Base-by-base conservation (phyloP, 2,797 vertebrate species). In the Sternotherus odoratus region DNA sequence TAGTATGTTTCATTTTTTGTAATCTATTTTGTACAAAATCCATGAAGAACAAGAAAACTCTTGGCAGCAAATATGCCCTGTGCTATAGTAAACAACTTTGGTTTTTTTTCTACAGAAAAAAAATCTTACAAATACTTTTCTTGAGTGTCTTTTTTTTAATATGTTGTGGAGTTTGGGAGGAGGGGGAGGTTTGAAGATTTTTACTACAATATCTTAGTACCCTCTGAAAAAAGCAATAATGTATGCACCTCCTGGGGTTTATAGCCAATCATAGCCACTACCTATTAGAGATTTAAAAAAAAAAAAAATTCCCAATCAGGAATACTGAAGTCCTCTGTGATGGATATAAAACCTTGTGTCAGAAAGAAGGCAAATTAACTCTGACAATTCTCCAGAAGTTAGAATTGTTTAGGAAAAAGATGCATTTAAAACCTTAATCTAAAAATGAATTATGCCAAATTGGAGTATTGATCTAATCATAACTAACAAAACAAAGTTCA, bases 371-470 rank as follows among this genome's bases (percentile, higher is more conserved):
- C 87, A 74, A 81, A 92, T 83, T 85, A 79, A 74, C 80, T 49
- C 49, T n/a, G 46, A 1, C 46, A 6, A 51, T 82, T 90, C 66
- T 23, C 28, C 82, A 57, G 17, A 36, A 74, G 6, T 0, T 94
- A 77, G 23, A 87, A 78, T 77, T 85, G 57, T 83, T 79, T 53
- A 50, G n/a, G 12, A 56, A 89, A 89, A 50, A 85, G 33, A 83
- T 78, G 51, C 74, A 69, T 85, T 89, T 82, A 90, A 84, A 89
- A 66, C 77, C 77, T 85, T 81, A 95, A 85, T 87, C 96, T 84
- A 94, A 87, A 23, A n/a, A 82, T 81, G 72, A 86, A 80, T 93
- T 80, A 10, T 3, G 51, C 90, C 93, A 94, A 54, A 19, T 89
- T n/a, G 57, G 77, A 56, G 75, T 85, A 81, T 94, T 92, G 90